These are phyloP conservation scores for Drosophila tripunctata DNA, from an alignment of 2,888 invertebrate species.

Conservation along the genomic window DNA sequence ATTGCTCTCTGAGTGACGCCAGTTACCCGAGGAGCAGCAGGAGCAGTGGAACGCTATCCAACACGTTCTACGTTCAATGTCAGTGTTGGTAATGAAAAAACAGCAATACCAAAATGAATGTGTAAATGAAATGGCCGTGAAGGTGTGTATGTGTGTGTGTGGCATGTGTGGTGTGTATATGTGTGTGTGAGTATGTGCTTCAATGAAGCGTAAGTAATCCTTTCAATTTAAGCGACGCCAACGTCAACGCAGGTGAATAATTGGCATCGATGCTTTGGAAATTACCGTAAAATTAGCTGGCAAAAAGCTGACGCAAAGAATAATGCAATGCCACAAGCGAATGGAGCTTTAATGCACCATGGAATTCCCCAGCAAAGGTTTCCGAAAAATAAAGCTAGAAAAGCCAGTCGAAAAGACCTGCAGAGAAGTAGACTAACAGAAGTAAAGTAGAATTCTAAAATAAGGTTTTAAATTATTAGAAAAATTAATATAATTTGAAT, in stretches of 20 bases:
- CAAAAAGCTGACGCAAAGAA: constrained; percentile 32
- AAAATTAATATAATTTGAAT: no score
- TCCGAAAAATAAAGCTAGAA: no score
- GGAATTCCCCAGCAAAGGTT: no score
- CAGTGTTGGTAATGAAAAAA: constrained; percentile 71
- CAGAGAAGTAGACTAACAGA: no score
- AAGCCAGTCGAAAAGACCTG: no score
- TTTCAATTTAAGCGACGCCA: constrained; percentile 72
- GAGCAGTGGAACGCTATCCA: constrained; percentile 1
- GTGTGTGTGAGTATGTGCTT: constrained; percentile 44
- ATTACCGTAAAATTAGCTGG: constrained; percentile 78
- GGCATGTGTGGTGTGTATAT: constrained; percentile 32
- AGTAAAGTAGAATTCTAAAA: no score
- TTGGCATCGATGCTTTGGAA: constrained; percentile 75
- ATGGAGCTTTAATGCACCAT: not conserved
- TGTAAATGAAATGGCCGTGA: constrained; percentile 43
- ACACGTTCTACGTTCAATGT: constrained; percentile 63
- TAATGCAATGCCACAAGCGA: constrained; percentile 1
- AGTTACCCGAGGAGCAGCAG: constrained; percentile 32
- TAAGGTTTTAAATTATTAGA: no score
- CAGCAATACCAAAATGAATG: constrained; percentile 72
- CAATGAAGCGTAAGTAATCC: constrained; percentile 75
- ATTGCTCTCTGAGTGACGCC: constrained; percentile 77
- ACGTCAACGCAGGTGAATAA: constrained; percentile 74
- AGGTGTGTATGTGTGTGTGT: constrained; percentile 9